Conservation (phyloP, 2,113 vertebrate genomes). For the Hydrochoerus hydrochaeris region DNA sequence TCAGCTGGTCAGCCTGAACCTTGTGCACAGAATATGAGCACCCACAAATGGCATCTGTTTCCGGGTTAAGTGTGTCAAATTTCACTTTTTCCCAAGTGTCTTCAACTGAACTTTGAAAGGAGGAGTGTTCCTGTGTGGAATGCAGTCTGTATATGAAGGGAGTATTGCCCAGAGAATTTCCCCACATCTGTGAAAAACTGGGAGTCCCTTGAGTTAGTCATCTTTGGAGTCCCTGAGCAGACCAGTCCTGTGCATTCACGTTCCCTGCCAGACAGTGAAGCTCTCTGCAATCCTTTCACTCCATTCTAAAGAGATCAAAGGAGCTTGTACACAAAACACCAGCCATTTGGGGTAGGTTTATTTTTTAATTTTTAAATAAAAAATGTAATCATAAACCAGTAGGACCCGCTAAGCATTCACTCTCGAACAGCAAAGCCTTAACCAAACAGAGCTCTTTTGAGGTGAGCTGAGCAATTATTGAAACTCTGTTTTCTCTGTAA, state of each 20-base stretch:
- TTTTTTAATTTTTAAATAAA: constrained; percentile 57
- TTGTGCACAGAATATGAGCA: constrained; percentile 57
- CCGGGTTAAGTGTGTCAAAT: constrained; percentile 56
- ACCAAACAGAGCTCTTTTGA: constrained; percentile 75
- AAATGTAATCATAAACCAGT: constrained; percentile 46
- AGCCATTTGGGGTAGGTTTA: constrained; percentile 61
- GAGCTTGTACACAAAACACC: constrained; percentile 62
- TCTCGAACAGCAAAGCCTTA: constrained; percentile 77
- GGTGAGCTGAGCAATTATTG: constrained; percentile 70
- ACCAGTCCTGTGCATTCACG: neutral
- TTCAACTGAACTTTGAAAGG: constrained; percentile 60
- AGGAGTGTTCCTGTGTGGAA: constrained; percentile 21
- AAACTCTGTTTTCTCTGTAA: constrained; percentile 75
- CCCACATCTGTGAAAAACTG: neutral
- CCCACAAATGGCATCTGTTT: constrained; percentile 62
- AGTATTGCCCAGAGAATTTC: neutral
- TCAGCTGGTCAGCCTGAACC: neutral
- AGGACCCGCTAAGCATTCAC: neutral
- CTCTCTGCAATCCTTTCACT: constrained; percentile 60
- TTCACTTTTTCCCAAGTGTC: constrained; percentile 57
- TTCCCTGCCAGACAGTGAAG: constrained; percentile 28
- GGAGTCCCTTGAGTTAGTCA: neutral
- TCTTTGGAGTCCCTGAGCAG: constrained; percentile 43
- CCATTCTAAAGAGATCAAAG: constrained; percentile 73
- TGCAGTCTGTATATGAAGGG: neutral